Conservation (phyloP, 2,888 invertebrate genomes). For the Zygogramma bicolorata region DNA sequence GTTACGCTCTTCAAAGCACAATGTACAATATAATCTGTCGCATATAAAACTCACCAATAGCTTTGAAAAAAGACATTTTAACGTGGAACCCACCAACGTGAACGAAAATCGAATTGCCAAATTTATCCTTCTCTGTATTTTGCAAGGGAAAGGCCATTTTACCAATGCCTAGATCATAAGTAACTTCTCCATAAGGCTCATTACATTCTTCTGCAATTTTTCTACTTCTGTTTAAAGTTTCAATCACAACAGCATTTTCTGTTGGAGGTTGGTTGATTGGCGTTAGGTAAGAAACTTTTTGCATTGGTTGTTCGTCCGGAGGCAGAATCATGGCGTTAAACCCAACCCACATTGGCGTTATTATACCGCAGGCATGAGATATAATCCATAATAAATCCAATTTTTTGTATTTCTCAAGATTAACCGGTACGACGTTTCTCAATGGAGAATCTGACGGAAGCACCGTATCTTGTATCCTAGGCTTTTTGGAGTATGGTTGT, state of each 20-base stretch:
- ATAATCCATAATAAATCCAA: constrained; percentile 48
- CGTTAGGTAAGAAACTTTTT: constrained; percentile 55
- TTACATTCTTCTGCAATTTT: constrained; percentile 49
- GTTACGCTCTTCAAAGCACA: constrained; percentile 37
- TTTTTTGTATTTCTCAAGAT: constrained; percentile 53
- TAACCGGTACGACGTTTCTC: constrained; percentile 31
- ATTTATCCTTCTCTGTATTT: constrained; percentile 50
- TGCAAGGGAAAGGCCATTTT: constrained; percentile 48
- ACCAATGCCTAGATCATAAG: constrained; percentile 54
- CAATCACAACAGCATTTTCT: constrained; percentile 47
- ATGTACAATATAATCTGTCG: too few relatives aligned
- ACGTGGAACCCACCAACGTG: constrained; percentile 52
- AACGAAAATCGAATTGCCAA: constrained; percentile 57
- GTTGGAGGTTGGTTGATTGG: constrained; percentile 58
- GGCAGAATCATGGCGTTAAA: constrained; percentile 51
- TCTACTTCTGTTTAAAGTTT: constrained; percentile 52
- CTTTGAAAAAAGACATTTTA: constrained; percentile 40
- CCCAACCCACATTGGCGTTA: constrained; percentile 47
- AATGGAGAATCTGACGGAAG: too few relatives aligned
- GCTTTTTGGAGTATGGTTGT: too few relatives aligned
- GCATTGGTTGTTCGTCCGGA: constrained; percentile 47
- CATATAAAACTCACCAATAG: constrained; percentile 43
- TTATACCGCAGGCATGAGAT: constrained; percentile 28
- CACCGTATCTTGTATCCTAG: too few relatives aligned
- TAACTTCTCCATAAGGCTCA: constrained; percentile 45